Evolutionary conservation across 2,888 invertebrate species (phyloP).

Genomic region (Pherbina coryleti): DNA sequence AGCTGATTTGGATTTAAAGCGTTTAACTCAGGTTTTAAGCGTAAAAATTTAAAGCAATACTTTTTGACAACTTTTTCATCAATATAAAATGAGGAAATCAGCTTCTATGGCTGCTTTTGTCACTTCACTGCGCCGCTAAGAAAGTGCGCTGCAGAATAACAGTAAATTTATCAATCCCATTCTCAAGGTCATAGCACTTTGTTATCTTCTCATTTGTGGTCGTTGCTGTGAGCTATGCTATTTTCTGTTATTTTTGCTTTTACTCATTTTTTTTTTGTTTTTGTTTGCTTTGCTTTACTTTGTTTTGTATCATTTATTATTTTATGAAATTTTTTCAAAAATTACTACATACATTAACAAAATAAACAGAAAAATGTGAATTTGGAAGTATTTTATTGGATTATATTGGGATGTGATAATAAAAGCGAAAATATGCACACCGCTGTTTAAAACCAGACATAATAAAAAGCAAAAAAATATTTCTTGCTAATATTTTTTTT

Average conservation of each 20-base stretch:
- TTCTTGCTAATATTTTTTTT: background rate
- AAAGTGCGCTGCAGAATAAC: slow-evolving; percentile 20
- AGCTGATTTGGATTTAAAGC: background rate
- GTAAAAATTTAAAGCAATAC: no score
- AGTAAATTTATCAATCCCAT: slow-evolving; percentile 42
- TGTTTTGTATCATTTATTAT: background rate
- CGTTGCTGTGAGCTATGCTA: background rate
- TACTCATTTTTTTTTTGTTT: background rate
- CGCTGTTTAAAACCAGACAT: no score
- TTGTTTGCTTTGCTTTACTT: background rate
- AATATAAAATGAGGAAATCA: background rate
- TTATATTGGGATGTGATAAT: no score
- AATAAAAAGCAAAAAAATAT: no score
- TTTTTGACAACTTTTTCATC: no score
- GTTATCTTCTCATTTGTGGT: slow-evolving; percentile 37
- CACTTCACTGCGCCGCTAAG: background rate
- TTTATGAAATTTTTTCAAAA: background rate
- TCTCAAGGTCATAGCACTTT: slow-evolving; percentile 44
- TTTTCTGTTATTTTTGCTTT: background rate
- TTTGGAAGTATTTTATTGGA: no score
- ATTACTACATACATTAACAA: background rate
- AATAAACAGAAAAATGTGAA: background rate
- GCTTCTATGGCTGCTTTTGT: background rate
- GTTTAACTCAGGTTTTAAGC: background rate
- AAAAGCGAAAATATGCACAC: no score